Evolutionary conservation across 2,113 vertebrate species (phyloP).

Genomic region (Notarius lentiginosus): DNA sequence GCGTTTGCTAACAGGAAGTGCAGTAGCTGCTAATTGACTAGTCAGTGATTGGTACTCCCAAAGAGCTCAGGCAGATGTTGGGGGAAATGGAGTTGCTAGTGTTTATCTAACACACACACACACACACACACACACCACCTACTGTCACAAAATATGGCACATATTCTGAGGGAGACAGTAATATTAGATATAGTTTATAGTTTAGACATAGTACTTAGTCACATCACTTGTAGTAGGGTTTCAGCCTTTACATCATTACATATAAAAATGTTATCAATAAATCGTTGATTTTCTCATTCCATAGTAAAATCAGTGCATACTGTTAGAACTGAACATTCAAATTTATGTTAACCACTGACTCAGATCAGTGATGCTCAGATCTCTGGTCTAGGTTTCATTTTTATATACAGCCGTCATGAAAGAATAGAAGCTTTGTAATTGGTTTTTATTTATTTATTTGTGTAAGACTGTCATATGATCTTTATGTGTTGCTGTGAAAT

Average conservation of each 20-base stretch:
- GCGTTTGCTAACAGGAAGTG: slow-evolving; percentile 70
- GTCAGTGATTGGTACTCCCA: slow-evolving; percentile 55
- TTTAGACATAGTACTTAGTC: not conserved
- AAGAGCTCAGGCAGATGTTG: slow-evolving; percentile 58
- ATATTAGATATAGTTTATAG: not conserved
- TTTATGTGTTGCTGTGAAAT: not conserved
- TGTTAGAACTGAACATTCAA: slow-evolving; percentile 2
- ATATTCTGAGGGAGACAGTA: not conserved
- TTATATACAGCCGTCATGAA: not conserved
- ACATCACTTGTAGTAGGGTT: not conserved
- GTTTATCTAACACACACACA: not conserved
- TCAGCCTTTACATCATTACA: not conserved
- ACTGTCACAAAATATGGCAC: slow-evolving; percentile 17
- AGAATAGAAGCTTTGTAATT: not conserved
- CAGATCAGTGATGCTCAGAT: slow-evolving; percentile 10
- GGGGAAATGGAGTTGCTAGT: slow-evolving; percentile 25
- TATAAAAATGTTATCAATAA: slow-evolving; percentile 1
- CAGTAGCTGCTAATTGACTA: slow-evolving; percentile 63
- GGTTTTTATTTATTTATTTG: not conserved
- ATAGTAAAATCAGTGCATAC: slow-evolving; percentile 19
- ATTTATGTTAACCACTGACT: slow-evolving; percentile 16
- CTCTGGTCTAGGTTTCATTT: not conserved
- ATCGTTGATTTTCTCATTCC: not conserved
- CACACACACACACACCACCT: slow-evolving; percentile 8
- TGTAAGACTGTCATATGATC: not conserved